Percentiles rank a stretch among this genome's conserved stretches.
Conservation (phyloP, 2,797 vertebrate species). For the Petrocephalus schoutedeni region DNA sequence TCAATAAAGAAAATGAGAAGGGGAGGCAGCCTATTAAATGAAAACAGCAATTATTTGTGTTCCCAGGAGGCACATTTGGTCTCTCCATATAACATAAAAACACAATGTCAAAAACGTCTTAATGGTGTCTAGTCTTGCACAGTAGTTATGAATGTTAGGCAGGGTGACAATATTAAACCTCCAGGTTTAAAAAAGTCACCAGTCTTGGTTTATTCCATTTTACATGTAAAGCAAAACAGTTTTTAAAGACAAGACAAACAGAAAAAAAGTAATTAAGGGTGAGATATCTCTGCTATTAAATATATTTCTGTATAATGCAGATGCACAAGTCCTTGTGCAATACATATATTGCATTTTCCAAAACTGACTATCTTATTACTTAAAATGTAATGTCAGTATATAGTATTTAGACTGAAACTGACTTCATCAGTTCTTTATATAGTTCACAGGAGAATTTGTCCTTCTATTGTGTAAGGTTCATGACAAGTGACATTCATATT, state of each 20-base stretch:
- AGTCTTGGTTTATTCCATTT: neutral
- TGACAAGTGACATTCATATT: conserved; percentile 20
- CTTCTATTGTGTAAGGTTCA: conserved; percentile 54
- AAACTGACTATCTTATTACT: neutral
- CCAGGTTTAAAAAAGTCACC: neutral
- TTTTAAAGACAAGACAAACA: conserved; percentile 10
- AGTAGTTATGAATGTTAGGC: neutral
- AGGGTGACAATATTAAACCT: neutral
- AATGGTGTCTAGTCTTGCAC: neutral
- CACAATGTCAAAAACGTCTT: conserved; percentile 2
- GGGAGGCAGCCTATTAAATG: conserved; percentile 18
- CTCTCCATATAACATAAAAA: conserved; percentile 8
- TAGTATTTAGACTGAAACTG: conserved; percentile 66
- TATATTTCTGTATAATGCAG: conserved; percentile 4
- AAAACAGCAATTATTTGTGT: neutral
- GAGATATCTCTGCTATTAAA: neutral
- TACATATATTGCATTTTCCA: neutral
- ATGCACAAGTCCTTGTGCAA: conserved; percentile 11
- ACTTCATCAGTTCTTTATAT: conserved; percentile 62
- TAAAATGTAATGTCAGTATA: conserved; percentile 14
- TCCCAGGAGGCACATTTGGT: neutral
- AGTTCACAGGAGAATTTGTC: conserved; percentile 61
- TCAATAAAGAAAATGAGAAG: conserved; percentile 19
- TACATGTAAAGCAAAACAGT: conserved; percentile 6
- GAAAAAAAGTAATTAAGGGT: conserved; percentile 7